phyloP scores from a whole-genome alignment of 2,888 invertebrate species.

The Acanthopleura granulata region DNA sequence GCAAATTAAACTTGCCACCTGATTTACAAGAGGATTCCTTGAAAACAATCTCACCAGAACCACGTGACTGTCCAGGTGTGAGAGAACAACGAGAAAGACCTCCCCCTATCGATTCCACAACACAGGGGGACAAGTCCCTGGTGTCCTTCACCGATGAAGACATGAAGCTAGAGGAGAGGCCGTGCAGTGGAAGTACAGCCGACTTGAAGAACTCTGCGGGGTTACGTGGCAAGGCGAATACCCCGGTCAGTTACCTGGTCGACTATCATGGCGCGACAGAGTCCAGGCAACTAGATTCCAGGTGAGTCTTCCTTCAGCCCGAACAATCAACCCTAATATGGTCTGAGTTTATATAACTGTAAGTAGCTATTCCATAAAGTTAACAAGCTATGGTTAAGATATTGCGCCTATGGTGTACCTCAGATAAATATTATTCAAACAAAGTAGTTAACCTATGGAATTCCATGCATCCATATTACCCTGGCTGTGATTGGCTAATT shows the following conservation, averaged over 20 bases:
- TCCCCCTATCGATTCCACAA: neutral
- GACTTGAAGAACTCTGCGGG: conserved; percentile 23
- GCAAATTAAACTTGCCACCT: neutral
- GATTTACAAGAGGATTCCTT: neutral
- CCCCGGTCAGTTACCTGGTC: conserved; percentile 24
- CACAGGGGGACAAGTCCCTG: neutral
- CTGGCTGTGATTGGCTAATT: too few relatives aligned
- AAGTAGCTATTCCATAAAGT: too few relatives aligned
- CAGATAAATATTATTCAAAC: too few relatives aligned
- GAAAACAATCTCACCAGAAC: too few relatives aligned
- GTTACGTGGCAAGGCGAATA: conserved; percentile 27
- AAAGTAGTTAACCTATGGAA: too few relatives aligned
- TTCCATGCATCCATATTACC: too few relatives aligned
- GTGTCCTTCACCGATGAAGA: neutral
- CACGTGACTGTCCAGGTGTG: neutral
- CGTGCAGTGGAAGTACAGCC: neutral
- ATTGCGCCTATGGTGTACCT: too few relatives aligned
- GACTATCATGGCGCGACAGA: conserved; percentile 23
- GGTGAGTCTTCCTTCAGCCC: conserved; percentile 20
- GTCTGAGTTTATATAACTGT: too few relatives aligned
- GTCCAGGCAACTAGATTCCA: neutral
- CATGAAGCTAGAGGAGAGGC: neutral
- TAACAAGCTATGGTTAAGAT: too few relatives aligned
- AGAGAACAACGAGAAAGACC: neutral
- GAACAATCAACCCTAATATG: too few relatives aligned